A percentile compares a stretch with the other conserved stretches of the same genome.
These are phyloP conservation scores for Hymenochirus boettgeri DNA, from an alignment of 2,113 vertebrate genomes.

Conservation along the genomic window DNA sequence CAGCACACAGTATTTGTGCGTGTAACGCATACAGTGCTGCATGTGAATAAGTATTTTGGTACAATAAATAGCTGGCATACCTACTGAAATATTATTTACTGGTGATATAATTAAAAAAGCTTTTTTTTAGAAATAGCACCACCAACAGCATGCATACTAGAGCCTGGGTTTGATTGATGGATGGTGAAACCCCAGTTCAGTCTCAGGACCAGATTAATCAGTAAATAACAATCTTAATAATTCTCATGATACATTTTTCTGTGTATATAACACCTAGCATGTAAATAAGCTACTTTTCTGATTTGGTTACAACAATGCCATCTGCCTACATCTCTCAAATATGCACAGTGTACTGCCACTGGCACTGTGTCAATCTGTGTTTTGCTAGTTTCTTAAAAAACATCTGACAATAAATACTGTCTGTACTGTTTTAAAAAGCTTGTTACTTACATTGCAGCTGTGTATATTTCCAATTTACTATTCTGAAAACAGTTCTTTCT, in stretches of 20 bases:
- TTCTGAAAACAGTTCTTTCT: neutral
- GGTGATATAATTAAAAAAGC: too few species aligned
- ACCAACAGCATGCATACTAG: too few species aligned
- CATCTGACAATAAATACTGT: constrained; percentile 38
- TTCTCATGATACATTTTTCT: neutral
- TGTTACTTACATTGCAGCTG: constrained; percentile 21
- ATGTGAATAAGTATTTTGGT: too few species aligned
- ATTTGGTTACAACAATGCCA: constrained; percentile 21
- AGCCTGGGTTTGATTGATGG: too few species aligned
- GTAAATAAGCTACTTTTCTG: constrained; percentile 2
- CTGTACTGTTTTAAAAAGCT: constrained; percentile 25
- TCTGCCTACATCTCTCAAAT: constrained; percentile 23
- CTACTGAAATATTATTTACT: too few species aligned
- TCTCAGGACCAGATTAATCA: too few species aligned
- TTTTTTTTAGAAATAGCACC: too few species aligned
- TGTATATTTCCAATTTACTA: constrained; percentile 17
- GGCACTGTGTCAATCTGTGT: constrained; percentile 32
- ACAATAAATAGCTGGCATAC: too few species aligned
- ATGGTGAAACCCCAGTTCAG: too few species aligned
- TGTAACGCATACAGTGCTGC: too few species aligned
- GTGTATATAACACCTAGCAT: neutral
- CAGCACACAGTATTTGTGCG: too few species aligned
- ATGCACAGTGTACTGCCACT: constrained; percentile 26
- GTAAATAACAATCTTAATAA: too few species aligned
- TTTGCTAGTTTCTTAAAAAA: constrained; percentile 31